Conservation (phyloP, 2,113 vertebrate species). For the Antigone vipio region DNA sequence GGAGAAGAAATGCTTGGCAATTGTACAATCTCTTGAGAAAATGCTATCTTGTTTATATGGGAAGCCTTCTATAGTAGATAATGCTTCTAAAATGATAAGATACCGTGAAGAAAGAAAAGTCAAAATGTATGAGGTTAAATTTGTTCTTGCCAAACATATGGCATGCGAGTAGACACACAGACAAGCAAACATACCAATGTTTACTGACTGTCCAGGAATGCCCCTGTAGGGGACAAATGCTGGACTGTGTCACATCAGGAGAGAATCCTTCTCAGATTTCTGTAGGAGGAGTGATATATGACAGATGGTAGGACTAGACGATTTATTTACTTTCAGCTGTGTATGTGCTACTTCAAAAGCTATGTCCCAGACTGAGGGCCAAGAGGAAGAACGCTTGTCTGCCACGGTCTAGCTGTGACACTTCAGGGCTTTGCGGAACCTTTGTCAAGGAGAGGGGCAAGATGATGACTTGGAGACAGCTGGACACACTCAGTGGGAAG, state of each 20-base stretch:
- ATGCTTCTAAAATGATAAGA: not conserved
- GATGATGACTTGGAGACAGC: not conserved
- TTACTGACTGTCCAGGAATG: not conserved
- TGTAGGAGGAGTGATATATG: not conserved
- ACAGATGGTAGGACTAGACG: not conserved
- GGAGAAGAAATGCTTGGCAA: not conserved
- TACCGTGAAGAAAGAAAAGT: not conserved
- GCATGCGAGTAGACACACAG: not conserved
- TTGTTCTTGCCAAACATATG: not conserved
- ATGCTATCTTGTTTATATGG: not conserved
- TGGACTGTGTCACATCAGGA: not conserved
- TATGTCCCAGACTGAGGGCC: not conserved
- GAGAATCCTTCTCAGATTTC: not conserved
- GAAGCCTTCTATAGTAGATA: not conserved
- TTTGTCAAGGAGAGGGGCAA: not conserved
- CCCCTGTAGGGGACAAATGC: not conserved
- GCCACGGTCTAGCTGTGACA: not conserved
- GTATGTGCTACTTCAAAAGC: not conserved
- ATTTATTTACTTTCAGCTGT: not conserved
- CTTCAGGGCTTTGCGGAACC: accelerated
- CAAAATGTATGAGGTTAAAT: not conserved
- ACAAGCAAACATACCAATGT: not conserved
- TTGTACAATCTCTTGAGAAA: not conserved
- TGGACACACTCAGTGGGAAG: not conserved
- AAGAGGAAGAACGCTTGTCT: not conserved